phyloP scores from a whole-genome alignment of 2,888 invertebrate species.

The Protophormia terraenovae region DNA sequence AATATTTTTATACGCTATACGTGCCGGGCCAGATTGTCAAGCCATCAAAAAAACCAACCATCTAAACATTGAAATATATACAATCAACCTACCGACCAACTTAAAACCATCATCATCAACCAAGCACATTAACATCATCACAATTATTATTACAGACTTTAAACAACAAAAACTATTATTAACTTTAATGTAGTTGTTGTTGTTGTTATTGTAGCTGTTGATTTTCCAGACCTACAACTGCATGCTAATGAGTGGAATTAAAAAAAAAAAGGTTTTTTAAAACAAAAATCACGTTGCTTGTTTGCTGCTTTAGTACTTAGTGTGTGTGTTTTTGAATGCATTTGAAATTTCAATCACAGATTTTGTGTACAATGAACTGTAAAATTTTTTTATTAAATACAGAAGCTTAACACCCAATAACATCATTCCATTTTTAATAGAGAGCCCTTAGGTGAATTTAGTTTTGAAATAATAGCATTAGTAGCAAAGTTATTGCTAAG shows the following conservation, averaged over 20 bases:
- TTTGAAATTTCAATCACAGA: conserved; percentile 26
- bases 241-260: conserved; percentile 57
- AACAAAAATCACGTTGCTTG: conserved; percentile 37
- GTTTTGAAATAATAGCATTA: background rate
- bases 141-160: conserved; percentile 18
- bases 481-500: background rate
- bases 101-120: conserved; percentile 45
- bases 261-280: conserved; percentile 35
- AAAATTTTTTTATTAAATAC: background rate
- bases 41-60: conserved; percentile 23
- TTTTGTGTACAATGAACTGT: conserved; percentile 40
- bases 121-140: conserved; percentile 2
- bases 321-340: conserved; percentile 29
- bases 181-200: conserved; percentile 15
- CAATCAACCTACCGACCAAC: conserved; percentile 58
- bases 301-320: background rate
- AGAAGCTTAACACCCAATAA: background rate
- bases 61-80: background rate
- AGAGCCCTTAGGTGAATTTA: background rate
- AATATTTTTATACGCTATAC: conserved; percentile 50
- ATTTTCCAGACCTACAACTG: conserved; percentile 41
- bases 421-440: background rate
- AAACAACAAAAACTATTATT: conserved; percentile 7
- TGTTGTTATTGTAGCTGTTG: conserved; percentile 10
- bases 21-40: conserved; percentile 46